A percentile compares a stretch with the other conserved stretches of the same genome.
Conservation (phyloP, 2,113 vertebrate species). For the Hypanus sabinus region DNA sequence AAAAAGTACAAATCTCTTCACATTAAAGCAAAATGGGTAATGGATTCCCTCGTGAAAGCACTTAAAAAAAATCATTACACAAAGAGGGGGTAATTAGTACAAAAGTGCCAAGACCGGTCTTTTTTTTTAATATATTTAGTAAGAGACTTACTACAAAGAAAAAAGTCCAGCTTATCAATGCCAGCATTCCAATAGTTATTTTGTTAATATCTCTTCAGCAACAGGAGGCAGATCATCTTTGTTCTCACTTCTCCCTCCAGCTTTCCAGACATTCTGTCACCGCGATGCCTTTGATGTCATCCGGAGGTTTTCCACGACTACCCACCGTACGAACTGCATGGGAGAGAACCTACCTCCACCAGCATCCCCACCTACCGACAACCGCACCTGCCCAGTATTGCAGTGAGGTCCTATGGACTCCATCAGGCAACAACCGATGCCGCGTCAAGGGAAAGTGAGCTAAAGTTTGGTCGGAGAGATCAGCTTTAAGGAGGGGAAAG, state of each 20-base stretch:
- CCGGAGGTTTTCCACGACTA: constrained; percentile 18
- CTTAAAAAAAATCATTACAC: constrained; percentile 48
- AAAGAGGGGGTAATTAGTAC: constrained; percentile 51
- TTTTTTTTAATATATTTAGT: constrained; percentile 40
- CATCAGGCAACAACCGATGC: background rate
- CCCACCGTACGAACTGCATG: background rate
- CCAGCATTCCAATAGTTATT: constrained; percentile 74
- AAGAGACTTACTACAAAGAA: constrained; percentile 68
- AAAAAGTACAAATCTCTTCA: constrained; percentile 68
- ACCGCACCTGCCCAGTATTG: background rate
- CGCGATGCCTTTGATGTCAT: background rate
- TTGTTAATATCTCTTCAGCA: constrained; percentile 1
- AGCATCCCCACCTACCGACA: background rate
- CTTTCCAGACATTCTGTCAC: background rate
- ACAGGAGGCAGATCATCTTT: background rate
- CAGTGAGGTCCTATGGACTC: background rate
- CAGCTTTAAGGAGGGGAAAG: background rate
- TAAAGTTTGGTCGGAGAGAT: background rate
- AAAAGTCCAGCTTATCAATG: constrained; percentile 70
- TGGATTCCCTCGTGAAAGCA: constrained; percentile 68
- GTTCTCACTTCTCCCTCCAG: constrained; percentile 1
- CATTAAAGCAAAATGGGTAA: constrained; percentile 72
- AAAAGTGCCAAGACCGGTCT: constrained; percentile 78
- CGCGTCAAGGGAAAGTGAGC: background rate
- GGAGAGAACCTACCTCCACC: background rate